Evolutionary conservation across 2,888 invertebrate genomes (phyloP), one percentile per base, ranked within the genome.

Genomic region (Drosophila yooni): DNA sequence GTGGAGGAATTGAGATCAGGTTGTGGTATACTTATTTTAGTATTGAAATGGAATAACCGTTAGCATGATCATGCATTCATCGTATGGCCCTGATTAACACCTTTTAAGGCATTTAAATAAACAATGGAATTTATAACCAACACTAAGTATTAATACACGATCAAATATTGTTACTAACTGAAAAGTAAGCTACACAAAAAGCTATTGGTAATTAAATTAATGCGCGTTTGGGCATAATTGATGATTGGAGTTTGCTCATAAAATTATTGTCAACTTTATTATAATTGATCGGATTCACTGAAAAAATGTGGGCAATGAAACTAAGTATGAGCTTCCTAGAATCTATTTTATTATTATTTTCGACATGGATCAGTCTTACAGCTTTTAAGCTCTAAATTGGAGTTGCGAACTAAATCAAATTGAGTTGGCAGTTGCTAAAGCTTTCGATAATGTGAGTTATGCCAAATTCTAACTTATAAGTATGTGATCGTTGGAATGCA

Each of bases 71-170:
- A 74, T 64, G 66, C 48, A 63, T 60, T 34, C 58, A 38, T 48
- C 66, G 46, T 64, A 61, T 70, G 79, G 18, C 21, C 38, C 11
- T 34, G 25, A 62, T 79, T 79, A 79, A 3, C 78, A 78, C 75
- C 21, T 63, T 56, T 59, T 50, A 21, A 31, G 34, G 25, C 36
- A 70, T 70, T 79, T 62, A 52, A 62, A 46, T 40, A 2, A 50
- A 4, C 38, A 59, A n/a, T 74, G 51, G 15, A 25, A 46, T 8
- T 25, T 46, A 15, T 25, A 46, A 3, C 15, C 25, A 67, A 43
- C 46, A 51, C 61, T 58, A 66, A 76, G 33, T 29, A 48, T 59
- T 59, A 27, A 40, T 27, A 57, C 62, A 63, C 51, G 62, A 48
- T 62, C 27, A 15, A 51, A 52, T 61, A 48, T 48, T 8, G 13